These are phyloP conservation scores for Eunapius fragilis DNA, from an alignment of 37 sponge, comb jelly and placozoan genomes.

Conservation along the genomic window DNA sequence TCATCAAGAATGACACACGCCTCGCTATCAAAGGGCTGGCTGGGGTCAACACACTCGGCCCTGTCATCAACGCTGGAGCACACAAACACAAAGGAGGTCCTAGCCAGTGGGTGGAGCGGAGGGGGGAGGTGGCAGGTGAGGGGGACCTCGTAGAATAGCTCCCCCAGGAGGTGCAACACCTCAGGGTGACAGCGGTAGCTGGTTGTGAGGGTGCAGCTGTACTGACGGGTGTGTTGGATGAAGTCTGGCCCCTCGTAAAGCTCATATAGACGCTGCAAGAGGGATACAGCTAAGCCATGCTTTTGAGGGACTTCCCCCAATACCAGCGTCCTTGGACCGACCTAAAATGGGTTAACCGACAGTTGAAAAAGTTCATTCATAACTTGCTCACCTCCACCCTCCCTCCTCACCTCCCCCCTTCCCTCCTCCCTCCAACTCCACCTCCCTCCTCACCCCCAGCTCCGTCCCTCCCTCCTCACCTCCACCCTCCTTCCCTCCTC, in stretches of 20 bases:
- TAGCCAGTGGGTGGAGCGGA: conserved; percentile 31
- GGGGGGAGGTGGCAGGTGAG: conserved; percentile 8
- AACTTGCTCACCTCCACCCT: neutral
- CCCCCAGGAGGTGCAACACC: conserved; percentile 34
- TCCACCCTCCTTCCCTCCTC: neutral
- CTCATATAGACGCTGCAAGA: conserved; percentile 48
- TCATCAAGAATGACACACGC: conserved; percentile 21
- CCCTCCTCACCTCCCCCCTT: no score
- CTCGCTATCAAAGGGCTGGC: conserved; percentile 25
- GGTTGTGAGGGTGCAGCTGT: conserved; percentile 12
- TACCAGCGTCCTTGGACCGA: conserved; percentile 71
- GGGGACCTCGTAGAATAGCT: conserved; percentile 52
- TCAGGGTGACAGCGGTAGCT: conserved; percentile 69
- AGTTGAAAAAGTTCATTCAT: neutral
- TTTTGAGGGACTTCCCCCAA: conserved; percentile 48
- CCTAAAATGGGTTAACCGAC: conserved; percentile 17
- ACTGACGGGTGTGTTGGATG: no score
- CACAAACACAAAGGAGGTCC: conserved; percentile 47
- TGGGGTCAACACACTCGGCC: neutral
- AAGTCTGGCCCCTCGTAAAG: conserved; percentile 12
- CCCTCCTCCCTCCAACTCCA: no score
- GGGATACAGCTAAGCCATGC: conserved; percentile 52
- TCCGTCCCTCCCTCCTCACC: no score
- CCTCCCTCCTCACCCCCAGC: no score
- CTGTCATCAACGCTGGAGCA: conserved; percentile 42